Evolutionary conservation across 1,140 invertebrate genomes (phyloP), one percentile per base, ranked within the genome.

Genomic region (Hylaeus anthracinus): DNA sequence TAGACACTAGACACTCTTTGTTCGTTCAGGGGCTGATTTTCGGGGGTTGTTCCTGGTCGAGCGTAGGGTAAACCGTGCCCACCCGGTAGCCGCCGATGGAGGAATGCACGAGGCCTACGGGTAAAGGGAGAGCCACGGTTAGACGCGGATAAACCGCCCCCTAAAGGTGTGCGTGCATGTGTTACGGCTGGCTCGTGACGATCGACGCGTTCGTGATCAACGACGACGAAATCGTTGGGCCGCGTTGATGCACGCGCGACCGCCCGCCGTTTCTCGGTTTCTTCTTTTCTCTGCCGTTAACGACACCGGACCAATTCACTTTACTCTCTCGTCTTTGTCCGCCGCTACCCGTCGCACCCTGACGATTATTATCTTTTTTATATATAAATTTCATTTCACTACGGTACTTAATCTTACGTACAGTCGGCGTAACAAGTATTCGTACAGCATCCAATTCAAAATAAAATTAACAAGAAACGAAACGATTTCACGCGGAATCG

Each of bases 1-100:
- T 86, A 86, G 85, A 86, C 84, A 60, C 66, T 74, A 86, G 85
- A 86, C 80, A 69, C 79, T 79, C 85, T 86, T 83, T 86, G 85
- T 86, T 83, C 84, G 65, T 75, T 67, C 56, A 15, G 69, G 51
- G 74, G 61, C 61, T 86, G 83, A 86, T 85, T 86, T 86, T 86
- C 83, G 73, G 82, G 84, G 79, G 74, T 85, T 85, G 83, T 81
- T 67, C 41, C 77, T 73, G 77, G 71, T 73, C 71, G 77, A 73
- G 72, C 67, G 67, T 71, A 85, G 84, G 72, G 71, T 80, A 72
- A 78, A 66, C 53, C 60, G 56, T 51, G 48, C 15, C 39, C 72
- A 15, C 41, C 12, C 15, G 43, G 74, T 53, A 37, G 26, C 48
- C 73, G 53, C 15, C 53, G 58, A 53, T 45, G 51, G 69, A 56